A percentile compares a stretch with the other conserved stretches of the same genome.
Conservation (phyloP, 37 sponge, comb jelly and placozoan genomes). For the Oscarella lobularis region DNA sequence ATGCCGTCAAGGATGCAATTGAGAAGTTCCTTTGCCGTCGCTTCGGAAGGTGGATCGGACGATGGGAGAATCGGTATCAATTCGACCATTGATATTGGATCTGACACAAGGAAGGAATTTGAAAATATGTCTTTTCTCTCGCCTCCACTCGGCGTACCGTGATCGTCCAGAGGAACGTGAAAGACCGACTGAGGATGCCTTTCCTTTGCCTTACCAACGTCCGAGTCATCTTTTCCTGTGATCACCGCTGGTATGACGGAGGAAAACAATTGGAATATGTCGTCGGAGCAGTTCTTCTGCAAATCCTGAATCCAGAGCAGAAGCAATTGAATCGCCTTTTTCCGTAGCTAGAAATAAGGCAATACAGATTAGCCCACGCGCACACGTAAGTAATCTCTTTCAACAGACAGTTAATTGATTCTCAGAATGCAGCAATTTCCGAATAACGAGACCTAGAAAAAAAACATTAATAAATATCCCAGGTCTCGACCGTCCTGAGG, state of each 20-base stretch:
- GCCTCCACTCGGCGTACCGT: too few species aligned
- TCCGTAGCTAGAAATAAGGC: conserved; percentile 20
- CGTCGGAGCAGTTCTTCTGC: conserved; percentile 61
- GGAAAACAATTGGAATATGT: conserved; percentile 67
- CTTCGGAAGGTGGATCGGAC: background rate
- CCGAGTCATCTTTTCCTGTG: too few species aligned
- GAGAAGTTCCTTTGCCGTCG: background rate
- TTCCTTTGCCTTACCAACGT: too few species aligned
- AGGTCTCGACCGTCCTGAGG: conserved; percentile 3
- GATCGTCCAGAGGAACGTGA: too few species aligned
- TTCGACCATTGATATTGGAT: background rate
- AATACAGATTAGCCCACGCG: too few species aligned
- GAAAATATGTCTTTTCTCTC: too few species aligned
- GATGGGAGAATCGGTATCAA: background rate
- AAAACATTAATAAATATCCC: background rate
- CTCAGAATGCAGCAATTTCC: conserved; percentile 64
- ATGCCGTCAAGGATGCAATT: background rate
- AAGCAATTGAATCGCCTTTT: conserved; percentile 58
- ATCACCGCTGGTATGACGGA: background rate
- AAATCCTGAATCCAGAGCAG: conserved; percentile 62
- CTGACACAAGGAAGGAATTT: too few species aligned
- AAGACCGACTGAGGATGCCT: too few species aligned
- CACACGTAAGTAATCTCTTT: too few species aligned
- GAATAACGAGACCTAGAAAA: conserved; percentile 44
- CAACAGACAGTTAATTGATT: conserved; percentile 37